Evolutionary conservation across 2,797 vertebrate genomes (phyloP).

Genomic region (Prionace glauca): DNA sequence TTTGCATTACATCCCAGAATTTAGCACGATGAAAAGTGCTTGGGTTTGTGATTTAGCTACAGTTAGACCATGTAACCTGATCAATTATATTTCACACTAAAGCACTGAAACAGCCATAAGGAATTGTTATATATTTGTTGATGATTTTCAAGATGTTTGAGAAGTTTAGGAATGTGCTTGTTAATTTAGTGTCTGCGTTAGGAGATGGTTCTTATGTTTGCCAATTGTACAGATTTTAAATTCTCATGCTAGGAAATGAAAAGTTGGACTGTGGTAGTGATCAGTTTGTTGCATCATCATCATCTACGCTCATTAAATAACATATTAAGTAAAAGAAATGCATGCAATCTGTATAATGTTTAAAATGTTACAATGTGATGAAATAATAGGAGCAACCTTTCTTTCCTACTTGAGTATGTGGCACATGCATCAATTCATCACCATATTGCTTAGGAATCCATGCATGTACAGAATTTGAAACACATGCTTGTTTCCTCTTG

Average conservation of each 20-base stretch:
- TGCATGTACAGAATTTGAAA: neutral
- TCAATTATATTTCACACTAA: neutral
- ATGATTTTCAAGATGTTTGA: neutral
- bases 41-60: neutral
- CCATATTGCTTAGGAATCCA: neutral
- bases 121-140: neutral
- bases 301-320: neutral
- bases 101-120: neutral
- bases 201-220: neutral
- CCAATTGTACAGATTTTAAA: neutral
- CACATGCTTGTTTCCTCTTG: too few relatives aligned
- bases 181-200: neutral
- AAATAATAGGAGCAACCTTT: neutral
- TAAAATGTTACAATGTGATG: neutral
- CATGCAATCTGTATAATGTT: neutral
- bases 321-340: neutral
- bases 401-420: neutral
- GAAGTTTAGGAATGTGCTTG: neutral
- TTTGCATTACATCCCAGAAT: neutral
- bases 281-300: neutral
- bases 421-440: neutral
- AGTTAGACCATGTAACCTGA: neutral
- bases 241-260: neutral
- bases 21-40: neutral
- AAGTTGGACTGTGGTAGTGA: neutral